Evolutionary conservation across 2,113 vertebrate genomes (phyloP).

Genomic region (Oreochromis tanganicae): DNA sequence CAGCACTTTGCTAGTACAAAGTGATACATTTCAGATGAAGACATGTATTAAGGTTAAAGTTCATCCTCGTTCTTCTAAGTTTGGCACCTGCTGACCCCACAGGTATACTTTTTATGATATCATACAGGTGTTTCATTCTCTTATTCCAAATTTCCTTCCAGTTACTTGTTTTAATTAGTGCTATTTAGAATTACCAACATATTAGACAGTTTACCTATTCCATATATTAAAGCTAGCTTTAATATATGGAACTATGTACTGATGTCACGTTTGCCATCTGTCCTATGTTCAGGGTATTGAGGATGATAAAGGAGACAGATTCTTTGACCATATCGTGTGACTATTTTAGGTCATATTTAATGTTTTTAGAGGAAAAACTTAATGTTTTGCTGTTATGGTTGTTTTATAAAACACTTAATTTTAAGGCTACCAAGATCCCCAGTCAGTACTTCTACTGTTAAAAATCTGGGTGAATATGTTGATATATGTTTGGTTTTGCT

Average conservation of each 20-base stretch:
- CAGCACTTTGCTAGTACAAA: not conserved
- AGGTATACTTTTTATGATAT: not conserved
- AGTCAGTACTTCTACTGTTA: not conserved
- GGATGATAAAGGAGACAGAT: not conserved
- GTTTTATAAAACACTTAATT: not conserved
- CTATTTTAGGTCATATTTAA: not conserved
- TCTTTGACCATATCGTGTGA: not conserved
- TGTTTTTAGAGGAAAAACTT: not conserved
- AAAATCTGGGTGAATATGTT: not conserved
- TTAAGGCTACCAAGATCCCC: not conserved
- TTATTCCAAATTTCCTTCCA: not conserved
- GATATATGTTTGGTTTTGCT: not conserved
- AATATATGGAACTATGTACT: not conserved
- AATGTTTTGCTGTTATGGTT: not conserved
- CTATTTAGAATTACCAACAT: not conserved
- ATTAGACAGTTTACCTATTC: not conserved
- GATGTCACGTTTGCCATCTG: not conserved
- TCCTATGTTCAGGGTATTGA: not conserved
- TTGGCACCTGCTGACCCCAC: not conserved
- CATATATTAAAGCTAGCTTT: not conserved
- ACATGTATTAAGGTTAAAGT: not conserved
- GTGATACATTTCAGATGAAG: not conserved
- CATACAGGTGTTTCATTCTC: not conserved
- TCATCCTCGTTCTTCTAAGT: not conserved
- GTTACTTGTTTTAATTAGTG: not conserved